Evolutionary conservation across 1,140 invertebrate species (phyloP), one percentile per base, ranked within the genome.

Genomic region (Pomphorhynchus laevis): DNA sequence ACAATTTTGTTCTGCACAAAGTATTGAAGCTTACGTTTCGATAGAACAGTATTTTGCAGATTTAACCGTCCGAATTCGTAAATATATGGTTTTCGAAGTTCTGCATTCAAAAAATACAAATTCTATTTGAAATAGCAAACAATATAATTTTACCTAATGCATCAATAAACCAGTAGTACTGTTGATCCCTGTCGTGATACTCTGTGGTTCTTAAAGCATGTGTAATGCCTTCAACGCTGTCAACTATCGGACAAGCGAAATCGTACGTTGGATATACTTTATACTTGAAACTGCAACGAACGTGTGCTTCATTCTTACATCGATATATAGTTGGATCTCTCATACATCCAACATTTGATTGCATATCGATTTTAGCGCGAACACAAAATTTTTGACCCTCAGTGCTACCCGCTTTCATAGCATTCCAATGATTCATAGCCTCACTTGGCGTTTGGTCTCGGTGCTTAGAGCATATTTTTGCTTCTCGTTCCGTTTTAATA

Each of bases 251-350:
- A 57, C 89, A 98, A 1, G 86, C 82, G 64, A 98, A 98, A 61
- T 98, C 89, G 51, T 98, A 98, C 0, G 86, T 98, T 20, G 89
- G 89, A 61, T 98, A 98, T 3, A 86, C 82, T 50, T 89, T 91
- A 59, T 93, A 98, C 62, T 86, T 80, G 20, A 62, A 67, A 39
- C 77, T 79, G 32, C 82, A 93, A 23, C 71, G 61, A 2, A 82
- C 72, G 66, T 98, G 89, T 8, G 66, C 58, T 55, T 93, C 80
- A 44, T 68, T 67, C 57, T 98, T 98, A 58, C 84, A 98, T n/a
- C 89, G 64, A 54, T 93, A 98, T 47, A 98, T 86, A 5, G 84
- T 91, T n/a, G 89, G 89, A 64, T 98, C 89, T 31, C 89, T 63
- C 66, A 98, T 62, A 51, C 82, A 93, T 1, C 89, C 89, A 59